These are phyloP conservation scores for Drosophila subpulchrella DNA, from an alignment of 1,140 invertebrate genomes.

Conservation along the genomic window DNA sequence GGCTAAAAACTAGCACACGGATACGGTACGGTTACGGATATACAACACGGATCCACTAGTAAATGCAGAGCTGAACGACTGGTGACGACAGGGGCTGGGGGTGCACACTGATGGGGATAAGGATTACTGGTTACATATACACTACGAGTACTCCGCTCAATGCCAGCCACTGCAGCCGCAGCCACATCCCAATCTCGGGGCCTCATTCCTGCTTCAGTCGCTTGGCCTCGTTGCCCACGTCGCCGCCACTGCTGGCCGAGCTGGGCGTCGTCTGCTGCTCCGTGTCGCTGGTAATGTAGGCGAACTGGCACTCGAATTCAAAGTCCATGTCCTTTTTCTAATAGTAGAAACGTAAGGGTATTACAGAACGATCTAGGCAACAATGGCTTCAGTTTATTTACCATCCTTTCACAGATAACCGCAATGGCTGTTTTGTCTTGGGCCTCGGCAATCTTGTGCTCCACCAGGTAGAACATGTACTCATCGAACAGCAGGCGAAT, in stretches of 20 bases:
- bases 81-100: constrained; percentile 20
- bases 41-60: constrained; percentile 54
- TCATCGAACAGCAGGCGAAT: constrained; percentile 99
- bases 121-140: constrained; percentile 42
- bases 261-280: constrained; percentile 57
- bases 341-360: no score
- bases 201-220: constrained; percentile 82
- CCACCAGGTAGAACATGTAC: constrained; percentile 99
- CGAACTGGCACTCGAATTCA: constrained; percentile 81
- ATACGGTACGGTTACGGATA: constrained; percentile 37
- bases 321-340: constrained; percentile 82
- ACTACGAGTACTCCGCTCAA: constrained; percentile 26
- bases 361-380: background rate
- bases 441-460: constrained; percentile 97
- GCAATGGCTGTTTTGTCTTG: constrained; percentile 96
- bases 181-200: constrained; percentile 1
- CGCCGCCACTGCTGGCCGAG: constrained; percentile 31
- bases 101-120: constrained; percentile 31
- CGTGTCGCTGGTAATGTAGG: constrained; percentile 72
- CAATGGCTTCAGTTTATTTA: constrained; percentile 26
- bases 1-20: constrained; percentile 61
- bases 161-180: constrained; percentile 8
- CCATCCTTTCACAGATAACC: constrained; percentile 89
- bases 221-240: constrained; percentile 67
- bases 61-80: constrained; percentile 61